Evolutionary conservation across 2,797 vertebrate species (phyloP).

Genomic region (Macropus fuliginosus): DNA sequence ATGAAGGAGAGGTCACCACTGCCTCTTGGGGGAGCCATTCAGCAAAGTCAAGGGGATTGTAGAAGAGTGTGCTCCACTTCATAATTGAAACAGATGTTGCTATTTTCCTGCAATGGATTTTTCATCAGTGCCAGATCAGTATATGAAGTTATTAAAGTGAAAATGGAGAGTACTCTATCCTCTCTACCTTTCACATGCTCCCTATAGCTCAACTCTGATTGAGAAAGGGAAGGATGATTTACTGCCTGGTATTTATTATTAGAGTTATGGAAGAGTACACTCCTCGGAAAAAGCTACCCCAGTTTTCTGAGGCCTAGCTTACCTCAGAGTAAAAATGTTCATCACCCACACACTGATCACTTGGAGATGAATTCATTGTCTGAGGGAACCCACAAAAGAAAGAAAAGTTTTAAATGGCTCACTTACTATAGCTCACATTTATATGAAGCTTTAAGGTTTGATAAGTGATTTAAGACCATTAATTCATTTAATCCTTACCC

Average conservation of each 20-base stretch:
- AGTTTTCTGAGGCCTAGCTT: not conserved
- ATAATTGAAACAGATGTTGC: not conserved
- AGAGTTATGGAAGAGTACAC: not conserved
- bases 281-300: not conserved
- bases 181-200: rapidly evolving
- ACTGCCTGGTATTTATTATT: not conserved
- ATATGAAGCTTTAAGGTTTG: not conserved
- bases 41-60: not conserved
- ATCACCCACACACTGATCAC: not conserved
- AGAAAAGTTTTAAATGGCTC: not conserved
- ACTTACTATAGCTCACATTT: not conserved
- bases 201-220: not conserved
- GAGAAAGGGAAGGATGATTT: too few relatives aligned
- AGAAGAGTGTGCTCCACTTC: not conserved
- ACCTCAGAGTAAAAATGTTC: not conserved
- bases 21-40: not conserved
- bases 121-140: not conserved
- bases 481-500: not conserved
- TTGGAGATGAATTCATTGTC: not conserved
- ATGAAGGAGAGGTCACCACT: not conserved
- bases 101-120: not conserved
- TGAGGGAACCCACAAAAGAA: not conserved
- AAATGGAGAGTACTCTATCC: rapidly evolving
- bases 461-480: not conserved
- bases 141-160: not conserved